Evolutionary conservation across 1,140 invertebrate genomes (phyloP).

Genomic region (Thrips palmi): DNA sequence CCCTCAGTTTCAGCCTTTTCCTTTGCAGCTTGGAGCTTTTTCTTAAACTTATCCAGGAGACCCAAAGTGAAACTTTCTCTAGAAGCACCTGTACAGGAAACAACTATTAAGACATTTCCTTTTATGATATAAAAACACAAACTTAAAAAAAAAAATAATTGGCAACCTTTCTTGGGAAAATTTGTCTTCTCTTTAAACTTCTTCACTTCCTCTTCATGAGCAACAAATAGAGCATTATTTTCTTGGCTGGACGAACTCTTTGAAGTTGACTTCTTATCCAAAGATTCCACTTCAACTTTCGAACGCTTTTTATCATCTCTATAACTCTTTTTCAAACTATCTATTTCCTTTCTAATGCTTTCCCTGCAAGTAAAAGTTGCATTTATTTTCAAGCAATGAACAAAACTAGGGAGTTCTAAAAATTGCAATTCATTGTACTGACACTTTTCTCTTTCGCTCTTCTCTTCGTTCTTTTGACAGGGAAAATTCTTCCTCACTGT

Average conservation of each 20-base stretch:
- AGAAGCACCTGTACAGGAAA: constrained; percentile 19
- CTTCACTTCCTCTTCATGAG: constrained; percentile 10
- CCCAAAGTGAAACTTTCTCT: constrained; percentile 53
- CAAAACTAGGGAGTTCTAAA: not conserved
- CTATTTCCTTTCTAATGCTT: constrained; percentile 57
- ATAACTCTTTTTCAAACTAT: constrained; percentile 38
- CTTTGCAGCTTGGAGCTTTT: constrained; percentile 47
- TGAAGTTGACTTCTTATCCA: constrained; percentile 22
- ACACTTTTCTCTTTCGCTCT: constrained; percentile 46
- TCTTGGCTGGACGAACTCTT: not conserved
- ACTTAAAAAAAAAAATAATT: constrained; percentile 14
- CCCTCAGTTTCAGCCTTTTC: constrained; percentile 27
- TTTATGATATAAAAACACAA: constrained; percentile 10
- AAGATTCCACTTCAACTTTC: constrained; percentile 24
- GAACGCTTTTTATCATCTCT: constrained; percentile 17
- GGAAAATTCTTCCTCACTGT: constrained; percentile 37
- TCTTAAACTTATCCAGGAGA: constrained; percentile 66
- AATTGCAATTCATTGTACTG: constrained; percentile 17
- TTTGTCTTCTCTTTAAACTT: constrained; percentile 15
- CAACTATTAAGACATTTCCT: constrained; percentile 7
- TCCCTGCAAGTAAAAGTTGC: constrained; percentile 32
- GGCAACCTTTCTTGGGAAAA: constrained; percentile 14
- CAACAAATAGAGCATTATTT: not conserved
- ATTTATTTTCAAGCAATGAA: constrained; percentile 1
- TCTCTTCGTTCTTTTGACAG: constrained; percentile 45